These are phyloP conservation scores for Caenorhabditis sp. DNA, from an alignment of 2,888 invertebrate genomes.

Conservation along the genomic window DNA sequence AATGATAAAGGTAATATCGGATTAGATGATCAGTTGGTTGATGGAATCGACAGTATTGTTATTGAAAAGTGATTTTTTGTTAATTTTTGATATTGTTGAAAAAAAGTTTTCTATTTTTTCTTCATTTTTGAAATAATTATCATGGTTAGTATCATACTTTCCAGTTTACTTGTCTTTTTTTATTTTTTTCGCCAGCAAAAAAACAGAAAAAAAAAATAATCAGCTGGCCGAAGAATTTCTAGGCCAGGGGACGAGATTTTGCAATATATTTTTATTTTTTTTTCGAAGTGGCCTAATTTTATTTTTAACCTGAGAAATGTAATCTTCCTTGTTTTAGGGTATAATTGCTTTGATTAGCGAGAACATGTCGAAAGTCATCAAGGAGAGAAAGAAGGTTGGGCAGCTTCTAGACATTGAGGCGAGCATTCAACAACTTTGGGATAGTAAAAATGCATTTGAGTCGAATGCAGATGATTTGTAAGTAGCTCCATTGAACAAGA, in stretches of 20 bases:
- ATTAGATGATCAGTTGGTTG: neutral
- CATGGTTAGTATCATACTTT: too few species aligned
- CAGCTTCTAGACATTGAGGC: constrained; percentile 75
- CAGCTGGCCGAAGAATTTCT: neutral
- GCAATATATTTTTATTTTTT: neutral
- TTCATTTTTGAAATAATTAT: neutral
- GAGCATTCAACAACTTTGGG: constrained; percentile 87
- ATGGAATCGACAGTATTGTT: neutral
- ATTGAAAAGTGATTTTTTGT: neutral
- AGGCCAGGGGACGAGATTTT: neutral
- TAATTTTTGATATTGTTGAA: neutral
- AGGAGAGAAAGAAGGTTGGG: constrained; percentile 55
- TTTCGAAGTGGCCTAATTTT: neutral
- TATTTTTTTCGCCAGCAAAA: too few species aligned
- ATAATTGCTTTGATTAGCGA: constrained; percentile 14
- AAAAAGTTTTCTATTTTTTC: neutral
- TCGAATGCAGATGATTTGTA: constrained; percentile 79
- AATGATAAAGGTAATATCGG: neutral
- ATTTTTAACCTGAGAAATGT: too few species aligned
- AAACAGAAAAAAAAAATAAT: neutral
- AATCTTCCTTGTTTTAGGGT: constrained; percentile 20
- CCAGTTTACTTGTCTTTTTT: too few species aligned
- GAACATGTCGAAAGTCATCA: constrained; percentile 35
- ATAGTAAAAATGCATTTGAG: constrained; percentile 82
- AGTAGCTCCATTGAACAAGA: constrained; percentile 27